Conservation (phyloP, 2,113 vertebrate species). For the Hydrochoerus hydrochaeris region DNA sequence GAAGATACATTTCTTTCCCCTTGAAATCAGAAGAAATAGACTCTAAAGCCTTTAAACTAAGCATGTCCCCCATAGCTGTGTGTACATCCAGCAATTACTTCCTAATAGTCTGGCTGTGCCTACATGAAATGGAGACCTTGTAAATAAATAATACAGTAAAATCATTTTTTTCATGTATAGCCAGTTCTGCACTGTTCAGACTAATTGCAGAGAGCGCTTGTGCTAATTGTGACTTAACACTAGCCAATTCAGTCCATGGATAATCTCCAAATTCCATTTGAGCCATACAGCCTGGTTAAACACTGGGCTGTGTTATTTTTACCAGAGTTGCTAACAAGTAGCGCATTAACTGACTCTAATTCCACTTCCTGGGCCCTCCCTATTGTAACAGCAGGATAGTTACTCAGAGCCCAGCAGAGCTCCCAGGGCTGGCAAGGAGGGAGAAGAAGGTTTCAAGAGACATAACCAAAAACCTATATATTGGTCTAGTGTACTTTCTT, state of each 20-base stretch:
- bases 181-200: conserved; percentile 53
- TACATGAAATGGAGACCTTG: background rate
- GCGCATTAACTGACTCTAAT: conserved; percentile 44
- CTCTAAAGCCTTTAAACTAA: background rate
- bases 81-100: background rate
- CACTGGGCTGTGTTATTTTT: conserved; percentile 58
- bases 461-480: background rate
- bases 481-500: background rate
- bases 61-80: background rate
- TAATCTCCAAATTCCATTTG: conserved; percentile 63
- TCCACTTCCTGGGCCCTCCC: conserved; percentile 26
- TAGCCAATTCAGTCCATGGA: conserved; percentile 43
- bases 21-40: conserved; percentile 19
- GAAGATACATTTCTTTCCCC: background rate
- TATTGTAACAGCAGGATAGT: background rate
- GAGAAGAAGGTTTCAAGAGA: background rate
- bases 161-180: background rate
- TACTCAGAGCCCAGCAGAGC: background rate
- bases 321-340: conserved; percentile 63
- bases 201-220: background rate
- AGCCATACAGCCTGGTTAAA: conserved; percentile 44
- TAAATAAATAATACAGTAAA: background rate
- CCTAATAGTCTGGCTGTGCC: background rate
- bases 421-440: background rate
- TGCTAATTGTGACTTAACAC: conserved; percentile 66